A percentile compares a stretch with the other conserved stretches of the same genome.
Evolutionary conservation across 2,888 invertebrate genomes (phyloP).

Genomic region (Eristalis intricaria): DNA sequence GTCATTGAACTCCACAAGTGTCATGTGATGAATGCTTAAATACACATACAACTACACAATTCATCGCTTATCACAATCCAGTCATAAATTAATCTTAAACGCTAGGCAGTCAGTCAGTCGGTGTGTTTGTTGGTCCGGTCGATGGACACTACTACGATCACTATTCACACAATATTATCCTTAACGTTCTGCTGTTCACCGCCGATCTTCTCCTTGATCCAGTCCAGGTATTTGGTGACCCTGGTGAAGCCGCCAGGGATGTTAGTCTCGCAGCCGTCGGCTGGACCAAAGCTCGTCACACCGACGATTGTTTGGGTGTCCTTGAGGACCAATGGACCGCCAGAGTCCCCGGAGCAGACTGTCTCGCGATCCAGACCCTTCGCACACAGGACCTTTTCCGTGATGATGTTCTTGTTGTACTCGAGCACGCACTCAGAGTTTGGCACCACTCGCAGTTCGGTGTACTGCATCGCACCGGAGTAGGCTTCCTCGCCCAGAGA

Average conservation of each 20-base stretch:
- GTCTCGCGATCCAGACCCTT: constrained; percentile 79
- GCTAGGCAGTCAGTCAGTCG: constrained; percentile 47
- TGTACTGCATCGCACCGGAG: constrained; percentile 79
- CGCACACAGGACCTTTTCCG: constrained; percentile 78
- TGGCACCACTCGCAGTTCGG: constrained; percentile 78
- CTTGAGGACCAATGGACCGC: constrained; percentile 79
- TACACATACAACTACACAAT: constrained; percentile 15
- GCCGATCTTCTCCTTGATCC: constrained; percentile 79
- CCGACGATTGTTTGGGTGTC: constrained; percentile 78
- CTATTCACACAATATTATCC: constrained; percentile 56
- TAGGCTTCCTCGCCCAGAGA: constrained; percentile 75
- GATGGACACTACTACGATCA: background rate
- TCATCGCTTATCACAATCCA: constrained; percentile 50
- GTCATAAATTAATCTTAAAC: constrained; percentile 42
- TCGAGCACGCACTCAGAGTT: constrained; percentile 78
- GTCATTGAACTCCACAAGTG: constrained; percentile 25
- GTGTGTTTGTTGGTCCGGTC: background rate
- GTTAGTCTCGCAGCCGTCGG: constrained; percentile 78
- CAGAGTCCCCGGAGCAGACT: constrained; percentile 80
- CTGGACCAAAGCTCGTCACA: constrained; percentile 80
- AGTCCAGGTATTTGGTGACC: constrained; percentile 78
- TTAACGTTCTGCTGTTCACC: constrained; percentile 28
- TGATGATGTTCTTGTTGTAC: constrained; percentile 77
- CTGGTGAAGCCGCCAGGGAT: constrained; percentile 80
- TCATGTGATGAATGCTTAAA: constrained; percentile 14